phyloP scores from a whole-genome alignment of 2,888 invertebrate genomes.

The Ornithoptera priamus region DNA sequence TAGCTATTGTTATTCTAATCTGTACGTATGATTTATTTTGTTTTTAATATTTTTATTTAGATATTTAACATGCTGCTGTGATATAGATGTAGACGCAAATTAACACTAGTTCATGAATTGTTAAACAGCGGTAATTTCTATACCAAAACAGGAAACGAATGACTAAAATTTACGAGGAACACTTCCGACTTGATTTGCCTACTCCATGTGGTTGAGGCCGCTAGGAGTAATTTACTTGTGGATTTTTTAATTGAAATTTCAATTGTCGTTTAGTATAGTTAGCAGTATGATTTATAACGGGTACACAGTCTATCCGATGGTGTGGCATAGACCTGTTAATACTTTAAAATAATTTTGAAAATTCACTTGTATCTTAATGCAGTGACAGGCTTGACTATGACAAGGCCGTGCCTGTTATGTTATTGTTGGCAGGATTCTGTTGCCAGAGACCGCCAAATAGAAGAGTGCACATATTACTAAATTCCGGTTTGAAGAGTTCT shows the following conservation, averaged over 20 bases:
- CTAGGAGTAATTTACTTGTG: constrained; percentile 15
- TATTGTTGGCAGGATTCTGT: too few species aligned
- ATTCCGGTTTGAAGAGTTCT: too few species aligned
- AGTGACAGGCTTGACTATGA: too few species aligned
- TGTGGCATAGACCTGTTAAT: too few species aligned
- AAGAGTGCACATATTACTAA: too few species aligned
- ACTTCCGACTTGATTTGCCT: constrained; percentile 52
- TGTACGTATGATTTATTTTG: neutral
- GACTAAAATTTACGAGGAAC: constrained; percentile 70
- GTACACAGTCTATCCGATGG: neutral
- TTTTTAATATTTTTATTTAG: neutral
- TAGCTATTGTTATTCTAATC: neutral
- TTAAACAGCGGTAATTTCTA: constrained; percentile 36
- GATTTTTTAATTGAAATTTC: constrained; percentile 1
- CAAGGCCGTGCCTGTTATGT: too few species aligned
- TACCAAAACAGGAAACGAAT: constrained; percentile 71
- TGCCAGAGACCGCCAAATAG: too few species aligned
- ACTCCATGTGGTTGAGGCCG: neutral
- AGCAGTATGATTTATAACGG: neutral
- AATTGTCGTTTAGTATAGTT: neutral
- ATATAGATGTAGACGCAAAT: constrained; percentile 8
- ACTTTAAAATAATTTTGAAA: too few species aligned
- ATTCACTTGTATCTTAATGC: too few species aligned
- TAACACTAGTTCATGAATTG: constrained; percentile 24
- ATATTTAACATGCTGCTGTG: neutral